Evolutionary conservation across 2,113 vertebrate genomes (phyloP).

Genomic region (Oostethus manadensis): DNA sequence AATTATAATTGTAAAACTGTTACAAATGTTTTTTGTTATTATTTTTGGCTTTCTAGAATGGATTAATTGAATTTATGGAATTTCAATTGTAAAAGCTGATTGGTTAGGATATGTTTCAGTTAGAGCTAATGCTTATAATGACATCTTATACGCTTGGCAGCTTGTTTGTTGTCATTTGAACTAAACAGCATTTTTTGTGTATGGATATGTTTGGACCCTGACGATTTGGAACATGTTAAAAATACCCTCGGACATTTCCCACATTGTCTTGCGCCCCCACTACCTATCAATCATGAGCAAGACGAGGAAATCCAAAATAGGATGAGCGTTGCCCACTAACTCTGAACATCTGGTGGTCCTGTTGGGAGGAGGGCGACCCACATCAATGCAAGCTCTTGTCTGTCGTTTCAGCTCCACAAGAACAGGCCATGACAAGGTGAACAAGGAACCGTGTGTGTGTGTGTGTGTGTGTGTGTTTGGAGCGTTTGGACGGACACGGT

Average conservation of each 20-base stretch:
- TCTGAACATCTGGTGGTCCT: constrained; percentile 61
- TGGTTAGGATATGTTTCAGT: too few species aligned
- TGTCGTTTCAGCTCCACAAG: constrained; percentile 43
- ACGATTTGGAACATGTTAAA: background rate
- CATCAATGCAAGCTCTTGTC: constrained; percentile 66
- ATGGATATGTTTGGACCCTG: background rate
- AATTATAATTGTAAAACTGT: too few species aligned
- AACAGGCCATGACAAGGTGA: constrained; percentile 40
- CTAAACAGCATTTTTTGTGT: background rate
- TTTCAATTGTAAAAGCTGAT: too few species aligned
- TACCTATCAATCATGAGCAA: constrained; percentile 17
- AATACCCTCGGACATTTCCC: background rate
- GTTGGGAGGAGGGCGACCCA: constrained; percentile 31
- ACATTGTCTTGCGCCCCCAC: background rate
- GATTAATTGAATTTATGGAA: too few species aligned
- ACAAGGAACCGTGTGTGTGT: constrained; percentile 55
- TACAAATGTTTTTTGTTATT: too few species aligned
- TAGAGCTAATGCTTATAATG: too few species aligned
- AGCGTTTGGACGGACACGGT: background rate
- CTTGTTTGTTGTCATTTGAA: background rate
- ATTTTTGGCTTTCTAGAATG: too few species aligned
- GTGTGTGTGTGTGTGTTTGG: constrained; percentile 33
- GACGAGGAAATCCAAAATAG: constrained; percentile 46
- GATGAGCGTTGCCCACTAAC: constrained; percentile 56
- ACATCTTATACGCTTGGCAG: too few species aligned